These are phyloP conservation scores for Apodemia duryi DNA, from an alignment of 2,888 invertebrate genomes.

Conservation along the genomic window DNA sequence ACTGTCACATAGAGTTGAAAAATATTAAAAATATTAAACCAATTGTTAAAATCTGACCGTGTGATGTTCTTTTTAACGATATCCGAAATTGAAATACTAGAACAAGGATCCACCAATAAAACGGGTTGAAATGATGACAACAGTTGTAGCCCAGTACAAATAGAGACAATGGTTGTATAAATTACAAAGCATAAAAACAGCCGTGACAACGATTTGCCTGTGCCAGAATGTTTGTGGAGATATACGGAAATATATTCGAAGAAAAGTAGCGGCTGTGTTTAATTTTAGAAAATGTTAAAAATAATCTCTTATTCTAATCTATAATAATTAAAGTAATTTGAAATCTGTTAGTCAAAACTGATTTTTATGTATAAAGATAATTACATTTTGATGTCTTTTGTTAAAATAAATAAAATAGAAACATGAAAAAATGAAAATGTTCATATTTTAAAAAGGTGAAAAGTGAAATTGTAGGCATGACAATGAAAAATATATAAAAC, in stretches of 20 bases:
- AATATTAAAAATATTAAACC: slow-evolving; percentile 1
- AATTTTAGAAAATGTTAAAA: too few species aligned
- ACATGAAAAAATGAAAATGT: too few species aligned
- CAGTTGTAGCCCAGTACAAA: slow-evolving; percentile 33
- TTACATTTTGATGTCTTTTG: too few species aligned
- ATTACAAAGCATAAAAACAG: slow-evolving; percentile 50
- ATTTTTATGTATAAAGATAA: too few species aligned
- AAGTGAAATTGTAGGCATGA: too few species aligned
- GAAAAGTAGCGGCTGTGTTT: background rate
- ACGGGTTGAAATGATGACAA: slow-evolving; percentile 13
- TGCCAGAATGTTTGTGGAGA: slow-evolving; percentile 43
- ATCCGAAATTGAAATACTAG: slow-evolving; percentile 18
- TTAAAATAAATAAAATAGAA: too few species aligned
- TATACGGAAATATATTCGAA: slow-evolving; percentile 26
- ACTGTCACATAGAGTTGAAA: background rate
- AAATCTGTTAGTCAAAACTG: too few species aligned
- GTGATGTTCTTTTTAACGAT: slow-evolving; percentile 17
- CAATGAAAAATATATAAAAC: too few species aligned
- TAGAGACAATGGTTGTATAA: slow-evolving; percentile 46
- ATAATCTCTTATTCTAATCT: too few species aligned
- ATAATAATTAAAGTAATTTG: too few species aligned
- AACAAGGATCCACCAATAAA: slow-evolving; percentile 12
- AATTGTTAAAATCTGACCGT: slow-evolving; percentile 9
- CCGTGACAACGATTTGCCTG: slow-evolving; percentile 44
- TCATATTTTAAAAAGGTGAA: too few species aligned